Base-by-base conservation (phyloP, 2,888 invertebrate species). In the Tortrix viridana region DNA sequence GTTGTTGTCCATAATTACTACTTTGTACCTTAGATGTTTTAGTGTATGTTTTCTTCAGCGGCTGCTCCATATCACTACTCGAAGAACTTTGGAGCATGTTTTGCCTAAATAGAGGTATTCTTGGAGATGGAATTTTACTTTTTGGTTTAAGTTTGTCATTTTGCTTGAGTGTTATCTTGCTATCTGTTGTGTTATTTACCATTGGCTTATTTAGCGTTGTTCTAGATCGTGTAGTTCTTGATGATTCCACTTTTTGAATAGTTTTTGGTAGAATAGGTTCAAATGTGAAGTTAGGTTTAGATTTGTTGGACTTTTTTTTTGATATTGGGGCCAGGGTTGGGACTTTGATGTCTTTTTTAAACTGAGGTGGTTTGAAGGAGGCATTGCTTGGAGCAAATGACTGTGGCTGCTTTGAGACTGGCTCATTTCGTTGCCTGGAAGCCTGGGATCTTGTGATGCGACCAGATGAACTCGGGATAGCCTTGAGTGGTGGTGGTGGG, bases 311-410 rank as follows among this genome's bases (percentile, higher is more conserved):
- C 48, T 70, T 74, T 48, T 53, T 67, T 63, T 74, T 76, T 37
- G 65, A 73, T 38, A 69, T 65, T 23, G 77, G 71, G 2, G 66
- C 74, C 41, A 86, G 60, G 19, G 61, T 75, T 4, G 82, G 82
- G 60, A 79, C 71, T 62, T 78, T 83, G 0, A 65, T 46, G 9
- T 76, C 41, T 6, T 16, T 77, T 67, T 75, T 76, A 7, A 84
- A 82, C 7, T 75, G 64, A 1, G 94, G 94, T 4, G 93, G 84
- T 70, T 83, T 88, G 71, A 94, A 94, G 12, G 78, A 68, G 16
- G 94, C 90, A 82, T 93, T 88, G 59, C 75, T 76, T 0, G 94
- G 94, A 9, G 94, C 94, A 82, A 94, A 93, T 0, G 92, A 92
- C 26, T 19, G 37, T 6, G 32, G 19, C 19, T 50, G 32, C 3